Conservation (phyloP, 2,113 vertebrate genomes). For the Vulpes ferrilata region DNA sequence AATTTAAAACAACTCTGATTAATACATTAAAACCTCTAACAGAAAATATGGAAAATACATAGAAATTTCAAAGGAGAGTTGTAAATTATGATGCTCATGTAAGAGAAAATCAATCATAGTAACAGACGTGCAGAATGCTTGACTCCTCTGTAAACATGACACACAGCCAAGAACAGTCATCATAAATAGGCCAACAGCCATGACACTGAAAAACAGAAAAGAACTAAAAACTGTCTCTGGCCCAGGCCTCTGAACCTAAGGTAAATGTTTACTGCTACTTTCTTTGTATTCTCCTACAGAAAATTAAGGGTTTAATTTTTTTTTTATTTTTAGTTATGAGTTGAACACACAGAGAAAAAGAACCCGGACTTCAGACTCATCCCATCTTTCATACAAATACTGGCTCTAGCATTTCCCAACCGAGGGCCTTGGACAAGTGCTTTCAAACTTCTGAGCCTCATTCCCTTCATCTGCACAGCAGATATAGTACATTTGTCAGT, state of each 20-base stretch:
- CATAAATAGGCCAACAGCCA: neutral
- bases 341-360: too few species aligned
- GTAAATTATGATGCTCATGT: neutral
- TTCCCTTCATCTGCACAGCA: too few species aligned
- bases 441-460: too few species aligned
- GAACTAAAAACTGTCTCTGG: neutral
- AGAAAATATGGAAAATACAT: neutral
- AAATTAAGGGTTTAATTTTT: too few species aligned
- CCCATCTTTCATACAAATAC: neutral
- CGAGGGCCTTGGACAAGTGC: too few species aligned
- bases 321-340: too few species aligned
- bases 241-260: neutral
- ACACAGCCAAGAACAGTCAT: neutral
- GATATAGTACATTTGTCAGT: too few species aligned
- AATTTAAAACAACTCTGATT: neutral
- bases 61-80: too few species aligned
- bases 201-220: neutral
- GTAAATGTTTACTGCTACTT: neutral
- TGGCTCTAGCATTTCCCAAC: neutral
- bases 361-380: too few species aligned
- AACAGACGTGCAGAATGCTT: neutral
- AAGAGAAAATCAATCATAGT: neutral
- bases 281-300: neutral
- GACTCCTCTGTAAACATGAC: neutral
- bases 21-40: neutral